phyloP scores from a whole-genome alignment of 2,113 vertebrate genomes.

The Campylomormyrus numenius region DNA sequence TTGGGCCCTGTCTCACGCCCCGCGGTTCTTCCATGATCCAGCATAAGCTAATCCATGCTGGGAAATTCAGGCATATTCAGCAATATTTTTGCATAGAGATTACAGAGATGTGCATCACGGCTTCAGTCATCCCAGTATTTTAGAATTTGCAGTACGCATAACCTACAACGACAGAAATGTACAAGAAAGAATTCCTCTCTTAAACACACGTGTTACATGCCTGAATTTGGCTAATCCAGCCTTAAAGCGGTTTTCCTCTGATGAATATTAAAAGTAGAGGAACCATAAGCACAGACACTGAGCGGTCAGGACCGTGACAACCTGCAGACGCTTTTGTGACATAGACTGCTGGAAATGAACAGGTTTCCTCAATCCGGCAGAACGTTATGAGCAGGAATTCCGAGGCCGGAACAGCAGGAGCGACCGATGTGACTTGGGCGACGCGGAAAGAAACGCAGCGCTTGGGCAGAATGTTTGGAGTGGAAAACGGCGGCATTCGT shows the following conservation, averaged over 20 bases:
- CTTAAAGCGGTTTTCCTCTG: not conserved
- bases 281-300: not conserved
- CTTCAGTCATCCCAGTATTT: not conserved
- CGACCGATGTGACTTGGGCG: not conserved
- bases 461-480: not conserved
- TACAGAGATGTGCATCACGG: not conserved
- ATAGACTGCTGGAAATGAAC: not conserved
- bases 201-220: not conserved
- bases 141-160: not conserved
- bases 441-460: not conserved
- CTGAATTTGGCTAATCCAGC: not conserved
- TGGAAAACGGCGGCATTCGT: conserved; percentile 31
- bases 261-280: not conserved
- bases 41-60: not conserved
- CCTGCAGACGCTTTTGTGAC: not conserved
- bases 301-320: not conserved
- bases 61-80: not conserved
- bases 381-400: not conserved
- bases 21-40: not conserved
- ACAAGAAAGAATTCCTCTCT: not conserved
- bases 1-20: not conserved
- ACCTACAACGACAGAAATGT: not conserved
- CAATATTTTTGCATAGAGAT: not conserved
- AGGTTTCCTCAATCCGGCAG: not conserved
- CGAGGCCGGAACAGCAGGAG: too few species aligned